phyloP scores from a whole-genome alignment of 2,113 vertebrate species.

The Monarcha castaneiventris region DNA sequence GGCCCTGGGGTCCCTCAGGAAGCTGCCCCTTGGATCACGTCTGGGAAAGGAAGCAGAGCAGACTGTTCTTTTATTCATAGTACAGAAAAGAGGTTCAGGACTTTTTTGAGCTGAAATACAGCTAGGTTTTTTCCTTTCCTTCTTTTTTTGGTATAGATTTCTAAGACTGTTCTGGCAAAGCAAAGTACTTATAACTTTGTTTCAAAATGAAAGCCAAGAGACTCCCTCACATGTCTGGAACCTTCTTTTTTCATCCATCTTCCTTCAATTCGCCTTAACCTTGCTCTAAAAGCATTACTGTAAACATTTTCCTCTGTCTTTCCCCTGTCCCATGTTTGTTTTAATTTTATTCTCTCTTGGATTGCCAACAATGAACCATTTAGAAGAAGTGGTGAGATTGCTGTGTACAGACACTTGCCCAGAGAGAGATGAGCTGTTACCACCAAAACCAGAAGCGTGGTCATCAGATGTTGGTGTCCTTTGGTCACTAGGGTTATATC shows the following conservation, averaged over 20 bases:
- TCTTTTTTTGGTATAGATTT: background rate
- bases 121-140: background rate
- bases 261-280: background rate
- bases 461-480: background rate
- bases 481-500: background rate
- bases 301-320: background rate
- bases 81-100: background rate
- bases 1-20: background rate
- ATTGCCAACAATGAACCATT: background rate
- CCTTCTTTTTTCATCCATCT: background rate
- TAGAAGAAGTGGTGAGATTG: background rate
- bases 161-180: background rate
- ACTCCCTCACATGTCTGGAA: background rate
- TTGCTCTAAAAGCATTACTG: background rate
- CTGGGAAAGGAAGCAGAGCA: background rate
- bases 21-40: background rate
- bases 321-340: rapidly evolving
- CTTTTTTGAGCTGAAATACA: background rate
- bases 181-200: background rate
- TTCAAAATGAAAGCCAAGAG: background rate
- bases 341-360: background rate
- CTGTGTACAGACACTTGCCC: background rate
- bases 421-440: background rate
- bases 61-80: background rate
- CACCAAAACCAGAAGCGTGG: background rate